Conservation (phyloP, 2,113 vertebrate genomes). For the Diadophis punctatus region DNA sequence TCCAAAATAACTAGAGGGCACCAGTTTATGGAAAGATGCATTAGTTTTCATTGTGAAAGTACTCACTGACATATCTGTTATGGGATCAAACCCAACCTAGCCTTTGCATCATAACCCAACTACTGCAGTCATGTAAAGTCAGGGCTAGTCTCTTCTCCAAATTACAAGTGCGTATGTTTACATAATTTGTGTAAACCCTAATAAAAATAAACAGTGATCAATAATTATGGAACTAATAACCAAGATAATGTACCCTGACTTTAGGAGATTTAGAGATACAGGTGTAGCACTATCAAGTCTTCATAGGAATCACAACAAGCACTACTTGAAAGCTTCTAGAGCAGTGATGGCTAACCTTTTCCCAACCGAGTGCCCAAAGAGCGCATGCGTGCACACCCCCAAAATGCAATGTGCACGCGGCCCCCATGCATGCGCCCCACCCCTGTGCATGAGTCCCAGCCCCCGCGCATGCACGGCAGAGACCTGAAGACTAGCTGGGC, state of each 20-base stretch:
- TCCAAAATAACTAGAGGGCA: background rate
- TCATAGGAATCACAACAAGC: background rate
- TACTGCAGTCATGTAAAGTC: background rate
- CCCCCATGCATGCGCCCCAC: no score
- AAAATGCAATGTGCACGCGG: no score
- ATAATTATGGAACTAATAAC: background rate
- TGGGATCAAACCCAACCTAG: background rate
- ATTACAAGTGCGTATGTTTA: background rate
- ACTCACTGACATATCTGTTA: background rate
- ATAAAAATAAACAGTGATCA: background rate
- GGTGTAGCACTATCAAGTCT: background rate
- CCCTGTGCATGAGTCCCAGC: no score
- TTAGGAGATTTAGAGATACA: background rate
- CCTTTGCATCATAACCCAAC: background rate
- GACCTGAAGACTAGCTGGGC: no score
- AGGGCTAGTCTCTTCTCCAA: background rate
- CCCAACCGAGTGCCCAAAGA: no score
- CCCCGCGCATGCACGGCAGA: no score
- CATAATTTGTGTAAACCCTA: background rate
- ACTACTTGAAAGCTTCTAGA: background rate
- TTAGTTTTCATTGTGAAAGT: background rate
- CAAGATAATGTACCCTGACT: background rate
- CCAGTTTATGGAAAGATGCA: background rate
- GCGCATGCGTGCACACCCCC: no score
- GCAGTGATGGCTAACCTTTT: no score